Percentiles rank a stretch among this genome's conserved stretches.
phyloP scores from a whole-genome alignment of 2,113 vertebrate species.

The Chlorodrepanis virens region DNA sequence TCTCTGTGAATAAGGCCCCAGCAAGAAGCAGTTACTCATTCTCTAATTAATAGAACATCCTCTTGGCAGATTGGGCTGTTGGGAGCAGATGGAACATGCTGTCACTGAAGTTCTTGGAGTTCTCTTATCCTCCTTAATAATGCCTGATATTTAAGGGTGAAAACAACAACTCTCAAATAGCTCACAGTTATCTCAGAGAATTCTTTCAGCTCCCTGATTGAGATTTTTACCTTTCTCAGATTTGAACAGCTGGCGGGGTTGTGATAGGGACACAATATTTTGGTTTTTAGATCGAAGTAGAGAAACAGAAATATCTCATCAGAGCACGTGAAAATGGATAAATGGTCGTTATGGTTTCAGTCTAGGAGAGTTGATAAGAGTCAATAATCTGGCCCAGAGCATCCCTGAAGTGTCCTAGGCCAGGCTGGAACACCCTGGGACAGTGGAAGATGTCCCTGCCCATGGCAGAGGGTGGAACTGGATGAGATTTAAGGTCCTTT shows the following conservation, averaged over 20 bases:
- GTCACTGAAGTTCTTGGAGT: slow-evolving; percentile 32
- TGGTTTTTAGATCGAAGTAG: neutral
- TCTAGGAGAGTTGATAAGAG: neutral
- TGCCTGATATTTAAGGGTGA: slow-evolving; percentile 15
- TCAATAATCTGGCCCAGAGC: neutral
- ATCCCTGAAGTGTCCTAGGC: neutral
- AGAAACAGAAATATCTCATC: neutral
- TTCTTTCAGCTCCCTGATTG: neutral
- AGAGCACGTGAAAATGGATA: neutral
- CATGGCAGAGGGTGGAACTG: neutral
- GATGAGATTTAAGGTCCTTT: neutral
- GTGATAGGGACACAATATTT: neutral
- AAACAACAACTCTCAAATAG: neutral
- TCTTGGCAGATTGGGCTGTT: neutral
- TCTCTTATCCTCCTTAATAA: slow-evolving; percentile 34
- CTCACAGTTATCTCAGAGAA: neutral
- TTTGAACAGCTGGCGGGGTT: fast-evolving
- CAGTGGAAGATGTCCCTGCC: neutral
- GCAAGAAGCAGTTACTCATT: slow-evolving; percentile 45
- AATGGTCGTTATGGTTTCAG: neutral
- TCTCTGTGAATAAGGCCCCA: neutral
- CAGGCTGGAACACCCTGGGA: neutral
- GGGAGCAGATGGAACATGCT: slow-evolving; percentile 43
- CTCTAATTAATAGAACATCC: slow-evolving; percentile 52
- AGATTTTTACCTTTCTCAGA: neutral